Evolutionary conservation across 2,797 vertebrate species (phyloP).

Genomic region (Rhodeus uyekii): DNA sequence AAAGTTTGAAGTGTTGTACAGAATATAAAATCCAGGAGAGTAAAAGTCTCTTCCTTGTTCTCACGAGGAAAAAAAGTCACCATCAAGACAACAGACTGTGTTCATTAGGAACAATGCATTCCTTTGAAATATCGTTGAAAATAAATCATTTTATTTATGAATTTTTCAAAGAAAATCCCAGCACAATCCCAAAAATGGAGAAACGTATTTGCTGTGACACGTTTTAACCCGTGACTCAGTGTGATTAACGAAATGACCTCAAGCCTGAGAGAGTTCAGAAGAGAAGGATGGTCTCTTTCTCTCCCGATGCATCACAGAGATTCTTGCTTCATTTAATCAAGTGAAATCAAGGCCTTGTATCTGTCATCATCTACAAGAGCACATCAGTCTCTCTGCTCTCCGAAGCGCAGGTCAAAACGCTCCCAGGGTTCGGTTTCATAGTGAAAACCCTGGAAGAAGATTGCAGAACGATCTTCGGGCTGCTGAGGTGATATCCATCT

Average conservation of each 20-base stretch:
- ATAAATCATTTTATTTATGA: not conserved
- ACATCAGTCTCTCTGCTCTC: slow-evolving; percentile 52
- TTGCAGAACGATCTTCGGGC: slow-evolving; percentile 1
- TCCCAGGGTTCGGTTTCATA: slow-evolving; percentile 57
- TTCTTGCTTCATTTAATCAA: slow-evolving; percentile 57
- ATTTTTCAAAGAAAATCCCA: slow-evolving; percentile 4
- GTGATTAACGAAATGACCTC: slow-evolving; percentile 25
- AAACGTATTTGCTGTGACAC: slow-evolving; percentile 13
- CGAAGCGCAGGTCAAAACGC: slow-evolving; percentile 41
- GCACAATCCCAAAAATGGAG: not conserved
- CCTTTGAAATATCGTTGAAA: slow-evolving; percentile 9
- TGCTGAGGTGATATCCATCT: slow-evolving; percentile 25
- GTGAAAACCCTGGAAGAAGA: slow-evolving; percentile 5
- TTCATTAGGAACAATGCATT: not conserved
- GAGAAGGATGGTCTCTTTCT: slow-evolving; percentile 45
- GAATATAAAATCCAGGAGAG: not conserved
- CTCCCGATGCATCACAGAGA: slow-evolving; percentile 43
- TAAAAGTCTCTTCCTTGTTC: not conserved
- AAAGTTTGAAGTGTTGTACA: not conserved
- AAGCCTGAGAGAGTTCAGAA: slow-evolving; percentile 41
- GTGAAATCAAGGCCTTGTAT: slow-evolving; percentile 47
- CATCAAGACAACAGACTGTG: not conserved
- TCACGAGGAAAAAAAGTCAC: not conserved
- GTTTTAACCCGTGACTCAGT: slow-evolving; percentile 21
- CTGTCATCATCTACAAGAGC: slow-evolving; percentile 46